These are phyloP conservation scores for Halisarca cf. caerulea DNA, from an alignment of 37 sponge, comb jelly and placozoan genomes.

Conservation along the genomic window DNA sequence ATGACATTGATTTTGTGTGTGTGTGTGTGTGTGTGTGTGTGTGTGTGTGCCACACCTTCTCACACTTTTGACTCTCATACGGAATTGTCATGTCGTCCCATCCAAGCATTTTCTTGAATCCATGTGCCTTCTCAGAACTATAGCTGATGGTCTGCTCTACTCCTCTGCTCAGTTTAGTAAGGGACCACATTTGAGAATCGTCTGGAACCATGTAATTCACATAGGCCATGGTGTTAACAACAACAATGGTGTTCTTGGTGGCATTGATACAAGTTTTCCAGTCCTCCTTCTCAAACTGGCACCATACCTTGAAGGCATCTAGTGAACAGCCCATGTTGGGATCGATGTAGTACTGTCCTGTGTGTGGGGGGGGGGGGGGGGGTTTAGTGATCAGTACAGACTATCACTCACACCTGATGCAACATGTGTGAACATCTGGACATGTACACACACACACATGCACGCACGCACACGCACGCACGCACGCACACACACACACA, in stretches of 20 bases:
- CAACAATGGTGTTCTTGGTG: not conserved
- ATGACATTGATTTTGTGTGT: no score
- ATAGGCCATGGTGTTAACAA: not conserved
- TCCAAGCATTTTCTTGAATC: no score
- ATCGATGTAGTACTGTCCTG: slow-evolving; percentile 10
- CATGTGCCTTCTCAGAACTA: no score
- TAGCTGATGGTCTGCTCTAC: not conserved
- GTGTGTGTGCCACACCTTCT: no score
- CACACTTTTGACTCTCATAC: no score
- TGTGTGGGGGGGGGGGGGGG: not conserved
- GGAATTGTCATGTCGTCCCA: no score
- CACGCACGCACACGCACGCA: not conserved
- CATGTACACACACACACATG: no score
- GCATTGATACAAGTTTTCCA: not conserved
- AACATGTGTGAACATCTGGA: no score
- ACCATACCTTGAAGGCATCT: not conserved
- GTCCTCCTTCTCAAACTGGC: not conserved
- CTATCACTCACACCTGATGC: no score
- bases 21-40: no score
- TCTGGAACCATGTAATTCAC: not conserved
- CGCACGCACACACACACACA: not conserved
- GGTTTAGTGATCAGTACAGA: no score
- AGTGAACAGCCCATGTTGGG: slow-evolving; percentile 5
- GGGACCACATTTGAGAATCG: slow-evolving; percentile 6
- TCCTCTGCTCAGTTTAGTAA: not conserved